These are phyloP conservation scores for Diloba caeruleocephala DNA, from an alignment of 2,888 invertebrate genomes.

Conservation along the genomic window DNA sequence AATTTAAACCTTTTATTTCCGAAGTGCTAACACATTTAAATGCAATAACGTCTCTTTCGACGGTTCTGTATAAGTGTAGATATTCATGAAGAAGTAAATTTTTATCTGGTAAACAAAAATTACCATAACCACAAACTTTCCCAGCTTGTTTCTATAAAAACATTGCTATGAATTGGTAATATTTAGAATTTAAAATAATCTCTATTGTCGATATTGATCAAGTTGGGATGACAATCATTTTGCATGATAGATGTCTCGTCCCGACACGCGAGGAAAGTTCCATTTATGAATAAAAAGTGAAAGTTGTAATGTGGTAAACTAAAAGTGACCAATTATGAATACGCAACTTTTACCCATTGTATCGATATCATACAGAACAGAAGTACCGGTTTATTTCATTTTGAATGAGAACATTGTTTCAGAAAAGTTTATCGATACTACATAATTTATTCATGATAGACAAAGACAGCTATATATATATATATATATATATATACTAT, in stretches of 20 bases:
- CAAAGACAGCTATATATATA: no score
- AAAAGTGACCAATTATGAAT: conserved; percentile 12
- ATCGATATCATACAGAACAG: background rate
- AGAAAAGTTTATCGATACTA: background rate
- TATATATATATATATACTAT: no score
- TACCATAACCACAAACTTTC: no score
- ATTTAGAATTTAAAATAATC: conserved; percentile 31
- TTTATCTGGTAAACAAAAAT: no score
- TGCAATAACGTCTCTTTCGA: no score
- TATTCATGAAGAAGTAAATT: no score
- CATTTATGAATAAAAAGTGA: conserved; percentile 47
- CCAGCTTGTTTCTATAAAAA: no score
- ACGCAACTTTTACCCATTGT: background rate
- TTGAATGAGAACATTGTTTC: background rate
- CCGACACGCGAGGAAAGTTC: conserved; percentile 48
- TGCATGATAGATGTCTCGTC: conserved; percentile 46
- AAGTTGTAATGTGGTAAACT: conserved; percentile 37
- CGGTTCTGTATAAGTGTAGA: no score
- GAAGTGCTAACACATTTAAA: no score
- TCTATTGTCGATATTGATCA: conserved; percentile 41
- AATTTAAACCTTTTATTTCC: no score
- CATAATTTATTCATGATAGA: no score
- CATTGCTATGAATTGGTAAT: background rate
- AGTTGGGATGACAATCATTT: conserved; percentile 55
- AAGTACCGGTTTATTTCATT: background rate